These are phyloP conservation scores for Pygoscelis antarcticus DNA, from an alignment of 2,113 vertebrate species.

Conservation along the genomic window DNA sequence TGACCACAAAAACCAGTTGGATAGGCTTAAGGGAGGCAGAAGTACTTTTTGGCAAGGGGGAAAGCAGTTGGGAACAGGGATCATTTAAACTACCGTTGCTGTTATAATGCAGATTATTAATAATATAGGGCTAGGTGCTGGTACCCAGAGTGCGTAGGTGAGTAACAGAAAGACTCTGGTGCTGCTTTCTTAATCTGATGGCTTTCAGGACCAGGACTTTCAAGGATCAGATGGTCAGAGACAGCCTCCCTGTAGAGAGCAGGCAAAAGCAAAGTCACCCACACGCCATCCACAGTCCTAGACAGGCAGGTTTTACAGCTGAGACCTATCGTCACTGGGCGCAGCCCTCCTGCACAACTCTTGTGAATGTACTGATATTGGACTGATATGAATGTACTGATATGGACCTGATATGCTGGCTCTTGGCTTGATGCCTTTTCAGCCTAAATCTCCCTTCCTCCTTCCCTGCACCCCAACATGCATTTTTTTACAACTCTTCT, in stretches of 20 bases:
- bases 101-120: background rate
- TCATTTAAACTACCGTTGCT: background rate
- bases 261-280: background rate
- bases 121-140: background rate
- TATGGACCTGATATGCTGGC: background rate
- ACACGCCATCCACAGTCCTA: accelerated
- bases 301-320: background rate
- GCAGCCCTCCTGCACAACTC: accelerated
- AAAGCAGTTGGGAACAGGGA: background rate
- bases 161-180: background rate
- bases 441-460: background rate
- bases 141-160: background rate
- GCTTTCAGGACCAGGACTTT: background rate
- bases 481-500: background rate
- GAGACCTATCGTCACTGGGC: background rate
- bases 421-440: background rate
- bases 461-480: background rate
- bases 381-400: background rate
- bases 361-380: background rate
- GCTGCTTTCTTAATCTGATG: background rate
- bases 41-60: background rate
- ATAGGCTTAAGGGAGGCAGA: background rate
- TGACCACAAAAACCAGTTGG: background rate
- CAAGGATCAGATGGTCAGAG: background rate
- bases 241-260: background rate